Base-by-base conservation (phyloP, 2,888 invertebrate genomes). In the Apamea monoglypha region DNA sequence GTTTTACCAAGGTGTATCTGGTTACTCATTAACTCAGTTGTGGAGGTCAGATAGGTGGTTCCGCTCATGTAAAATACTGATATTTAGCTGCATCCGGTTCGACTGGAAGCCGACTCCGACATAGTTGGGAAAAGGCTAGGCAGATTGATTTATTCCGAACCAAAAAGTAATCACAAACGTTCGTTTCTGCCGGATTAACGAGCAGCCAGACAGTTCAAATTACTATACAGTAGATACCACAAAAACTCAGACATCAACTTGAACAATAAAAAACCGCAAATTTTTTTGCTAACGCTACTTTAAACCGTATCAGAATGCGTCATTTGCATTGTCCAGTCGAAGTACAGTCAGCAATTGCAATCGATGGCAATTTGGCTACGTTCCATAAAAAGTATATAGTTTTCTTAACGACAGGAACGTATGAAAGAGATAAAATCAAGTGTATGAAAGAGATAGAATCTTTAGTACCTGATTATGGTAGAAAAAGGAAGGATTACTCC, bases 331-430 rank as follows among this genome's bases (percentile, higher is more conserved):
- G 83, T 50, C 56, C 61, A 59, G 25, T 53, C 56, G 16, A 44
- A 14, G 71, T 75, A 67, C 61, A 21, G 80, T 61, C 79, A 69
- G 71, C 67, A 83, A 68, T 44, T 66, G 63, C 68, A 83, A 72
- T 64, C 71, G 50, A 83, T n/a, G 47, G 36, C 44, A 29, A 69
- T 73, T 83, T 83, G 75, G 83, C 72, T 44, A 25, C n/a, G 59
- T 66, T 83, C 83, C 83, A 79, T 72, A 56, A 75, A 70, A 83
- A n/a, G 21, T 68, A 32, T 44, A 64, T 3, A 50, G 68, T 74
- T 74, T 83, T 40, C 77, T 66, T 73, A 74, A 70, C 53, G 61
- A 71, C 69, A 47, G 61, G n/a, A 71, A 6, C 0, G 53, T 63
- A 25, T 36, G 18, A 74, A 40, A 63, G 74, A 63, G 56, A 69